Evolutionary conservation across 2,113 vertebrate genomes (phyloP), one percentile per base, ranked within the genome.

Genomic region (Otocyon megalotis): DNA sequence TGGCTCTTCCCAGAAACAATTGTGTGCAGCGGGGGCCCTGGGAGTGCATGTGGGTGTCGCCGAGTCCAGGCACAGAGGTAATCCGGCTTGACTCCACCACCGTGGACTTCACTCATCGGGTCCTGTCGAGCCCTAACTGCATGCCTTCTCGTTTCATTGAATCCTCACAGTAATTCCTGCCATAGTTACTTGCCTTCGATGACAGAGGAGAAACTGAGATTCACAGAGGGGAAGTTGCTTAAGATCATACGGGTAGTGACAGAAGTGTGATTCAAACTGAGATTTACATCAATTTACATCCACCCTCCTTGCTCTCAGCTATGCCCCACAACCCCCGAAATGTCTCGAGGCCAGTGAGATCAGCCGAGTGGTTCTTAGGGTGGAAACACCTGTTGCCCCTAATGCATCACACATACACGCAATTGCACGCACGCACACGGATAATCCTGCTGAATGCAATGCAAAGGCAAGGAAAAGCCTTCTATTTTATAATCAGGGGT

Each of bases 61-160:
- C 0, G 2, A n/a, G 74, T 48, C 48, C 4, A 24, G 65, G 72
- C 28, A 4, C 5, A 3, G 30, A 37, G 80, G 14, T 22, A 0
- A 1, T 32, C 8, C 1, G 80, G 22, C 71, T 58, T 43, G 81
- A 3, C 22, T 24, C 12, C 19, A 16, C 13, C 2, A 0, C 4
- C 3, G 28, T 2, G 6, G 50, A 11, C n/a, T 13, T 84, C 69
- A 11, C 4, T 43, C 63, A 9, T 48, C 26, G 1, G 9, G 32
- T 8, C 20, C 83, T 8, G 1, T 3, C 2, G 37, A 62, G 54
- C 24, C 54, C 62, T 79, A 24, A 9, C n/a, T 0, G 0, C 13
- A 72, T 35, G 74, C 53, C 76, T 35, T 26, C 3, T 80, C 50
- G 22, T 54, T 35, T 50, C 20, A 14, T 35, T 72, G 26, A 30